Evolutionary conservation across 2,797 vertebrate species (phyloP), one percentile per base, ranked within the genome.

Genomic region (Cryptoblepharus egeriae): DNA sequence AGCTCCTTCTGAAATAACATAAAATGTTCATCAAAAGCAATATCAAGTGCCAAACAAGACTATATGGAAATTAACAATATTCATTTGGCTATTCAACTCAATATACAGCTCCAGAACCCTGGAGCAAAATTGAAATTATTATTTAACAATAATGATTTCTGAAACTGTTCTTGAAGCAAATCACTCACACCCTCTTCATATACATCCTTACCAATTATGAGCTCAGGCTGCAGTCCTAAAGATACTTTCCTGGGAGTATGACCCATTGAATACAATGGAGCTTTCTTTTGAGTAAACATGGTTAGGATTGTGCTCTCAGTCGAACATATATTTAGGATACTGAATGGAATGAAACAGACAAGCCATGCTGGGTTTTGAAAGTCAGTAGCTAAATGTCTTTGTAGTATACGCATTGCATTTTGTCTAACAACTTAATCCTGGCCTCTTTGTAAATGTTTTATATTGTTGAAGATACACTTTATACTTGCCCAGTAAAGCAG

Each of bases 81-180:
- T 42, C 28, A 64, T 82, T 89, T 82, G 20, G 6, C 26, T 3
- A 0, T 11, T 3, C 57, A 42, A 18, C 82, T 85, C 64, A 79
- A 84, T 77, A 4, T 80, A 5, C 65, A 82, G 67, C 49, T 84
- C n/a, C 74, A 18, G 20, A 86, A 20, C 20, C 72, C 49, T 57
- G 77, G 64, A 85, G 32, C 16, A 45, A 72, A 85, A 84, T 16
- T 32, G 58, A 57, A 12, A 1, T 64, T 58, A 58, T 58, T 58
- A 22, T 22, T 22, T 58, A 58, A 58, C 57, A 58, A 24, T 32
- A 13, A 0, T 5, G 0, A 55, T 24, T 35, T 22, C 81, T 87
- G 76, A 82, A 24, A 4, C 2, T 1, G 10, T 22, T 30, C 26
- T 26, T 58, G 26, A 76, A 22, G 4, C 0, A 61, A 64, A 9